phyloP scores from a whole-genome alignment of 2,888 invertebrate species.

The Drosophila kanekoi region DNA sequence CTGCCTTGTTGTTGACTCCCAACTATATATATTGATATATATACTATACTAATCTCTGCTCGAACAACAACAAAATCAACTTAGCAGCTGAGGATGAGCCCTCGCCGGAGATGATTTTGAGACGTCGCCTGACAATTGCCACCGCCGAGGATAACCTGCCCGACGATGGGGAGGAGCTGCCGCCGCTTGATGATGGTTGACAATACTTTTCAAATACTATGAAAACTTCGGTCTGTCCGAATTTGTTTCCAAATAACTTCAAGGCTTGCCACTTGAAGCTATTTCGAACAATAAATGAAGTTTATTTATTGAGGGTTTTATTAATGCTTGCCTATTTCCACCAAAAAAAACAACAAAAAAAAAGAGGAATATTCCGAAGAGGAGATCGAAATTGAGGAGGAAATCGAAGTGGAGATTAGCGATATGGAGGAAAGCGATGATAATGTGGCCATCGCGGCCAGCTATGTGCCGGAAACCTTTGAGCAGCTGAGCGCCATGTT shows the following conservation, averaged over 20 bases:
- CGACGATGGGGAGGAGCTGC: conserved; percentile 74
- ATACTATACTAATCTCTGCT: conserved; percentile 34
- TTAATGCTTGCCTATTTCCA: conserved; percentile 38
- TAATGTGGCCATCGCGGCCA: conserved; percentile 82
- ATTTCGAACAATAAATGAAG: conserved; percentile 27
- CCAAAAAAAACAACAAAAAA: conserved; percentile 12
- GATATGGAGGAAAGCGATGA: conserved; percentile 82
- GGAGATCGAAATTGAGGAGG: conserved; percentile 81
- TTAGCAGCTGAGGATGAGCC: conserved; percentile 66
- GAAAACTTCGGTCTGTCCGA: conserved; percentile 61
- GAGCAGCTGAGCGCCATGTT: conserved; percentile 83
- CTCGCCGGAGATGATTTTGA: conserved; percentile 68
- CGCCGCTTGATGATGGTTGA: conserved; percentile 83
- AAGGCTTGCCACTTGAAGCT: conserved; percentile 19
- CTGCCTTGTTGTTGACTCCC: conserved; percentile 58
- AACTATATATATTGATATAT: conserved; percentile 30
- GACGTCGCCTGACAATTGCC: conserved; percentile 84
- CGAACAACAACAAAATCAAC: conserved; percentile 31
- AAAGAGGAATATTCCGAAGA: conserved; percentile 81
- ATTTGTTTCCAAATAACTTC: conserved; percentile 51
- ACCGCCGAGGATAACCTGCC: conserved; percentile 79
- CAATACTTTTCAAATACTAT: conserved; percentile 18
- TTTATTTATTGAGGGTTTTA: conserved; percentile 5
- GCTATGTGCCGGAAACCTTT: conserved; percentile 82
- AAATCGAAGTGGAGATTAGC: conserved; percentile 78